A percentile compares a stretch with the other conserved stretches of the same genome.
Conservation (phyloP, 2,797 vertebrate genomes). For the Cynopterus sphinx region DNA sequence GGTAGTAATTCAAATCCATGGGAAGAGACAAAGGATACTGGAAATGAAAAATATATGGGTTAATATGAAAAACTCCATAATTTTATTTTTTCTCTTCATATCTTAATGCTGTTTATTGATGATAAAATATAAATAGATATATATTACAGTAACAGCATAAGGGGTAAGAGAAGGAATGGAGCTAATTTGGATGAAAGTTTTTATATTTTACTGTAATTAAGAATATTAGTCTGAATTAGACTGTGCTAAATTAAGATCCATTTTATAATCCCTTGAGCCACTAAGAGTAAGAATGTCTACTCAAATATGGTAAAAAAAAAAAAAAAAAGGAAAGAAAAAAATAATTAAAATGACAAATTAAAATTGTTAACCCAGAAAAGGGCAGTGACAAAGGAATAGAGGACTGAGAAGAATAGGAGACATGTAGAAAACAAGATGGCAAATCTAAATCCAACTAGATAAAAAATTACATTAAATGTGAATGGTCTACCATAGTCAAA, state of each 20-base stretch:
- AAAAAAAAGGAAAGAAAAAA: too few species aligned
- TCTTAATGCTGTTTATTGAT: background rate
- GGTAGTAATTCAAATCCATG: background rate
- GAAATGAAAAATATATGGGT: background rate
- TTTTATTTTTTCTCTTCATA: background rate
- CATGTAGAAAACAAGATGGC: background rate
- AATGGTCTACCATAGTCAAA: background rate
- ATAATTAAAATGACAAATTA: background rate
- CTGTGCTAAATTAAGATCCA: background rate
- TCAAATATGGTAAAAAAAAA: background rate
- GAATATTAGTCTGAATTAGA: background rate
- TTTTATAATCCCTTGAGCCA: constrained; percentile 1
- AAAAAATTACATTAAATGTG: background rate
- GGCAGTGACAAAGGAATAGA: background rate
- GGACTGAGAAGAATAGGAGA: background rate
- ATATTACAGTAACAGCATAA: background rate
- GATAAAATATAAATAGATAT: background rate
- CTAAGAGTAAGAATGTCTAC: background rate
- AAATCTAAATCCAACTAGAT: background rate
- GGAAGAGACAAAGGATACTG: background rate
- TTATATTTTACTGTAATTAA: background rate
- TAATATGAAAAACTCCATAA: background rate
- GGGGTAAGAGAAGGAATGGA: background rate
- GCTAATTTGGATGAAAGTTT: background rate
- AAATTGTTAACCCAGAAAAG: background rate